Base-by-base conservation (phyloP, 1,140 invertebrate species). In the Drosophila ohnishii region DNA sequence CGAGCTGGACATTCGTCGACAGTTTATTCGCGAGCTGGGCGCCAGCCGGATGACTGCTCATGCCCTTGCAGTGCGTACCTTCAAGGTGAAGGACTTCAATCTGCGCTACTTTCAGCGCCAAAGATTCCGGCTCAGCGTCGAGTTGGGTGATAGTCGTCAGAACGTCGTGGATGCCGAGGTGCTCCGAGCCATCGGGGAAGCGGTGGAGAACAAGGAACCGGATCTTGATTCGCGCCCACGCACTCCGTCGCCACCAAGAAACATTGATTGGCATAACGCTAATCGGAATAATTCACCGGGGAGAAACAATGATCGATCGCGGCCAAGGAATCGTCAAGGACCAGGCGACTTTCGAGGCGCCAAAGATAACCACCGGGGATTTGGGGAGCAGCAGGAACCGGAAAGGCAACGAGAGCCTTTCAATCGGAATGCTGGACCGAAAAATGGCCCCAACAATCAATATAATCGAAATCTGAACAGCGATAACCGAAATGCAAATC, bases 201-300 rank as follows among this genome's bases (percentile, higher is more conserved):
- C 71, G 9, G 14, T 87, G 9, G 60, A 78, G 9, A 19, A 22
- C 4, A 37, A 32, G 9, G 13, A 48, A 11, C 8, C 39, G 11
- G 30, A 37, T 5, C 8, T 10, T 19, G 25, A 22, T 16, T 30
- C 28, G 8, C 65, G 50, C 0, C 75, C 79, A 13, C 42, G 53
- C 3, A 72, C 83, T 3, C 72, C 72, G 8, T 58, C 79, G 25
- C 75, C 83, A 10, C 75, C 83, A 10, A 50, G 63, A 14, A 66
- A 87, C 50, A 83, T 83, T 2, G 63, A 87, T 53, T 87, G 83
- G 83, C 70, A 74, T 58, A 48, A 32, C 5, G 19, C 25, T n/a
- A 51, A 25, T 11, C 40, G 35, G 5, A 28, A 57, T 28, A 30
- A 25, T 19, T 63, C 35, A 9, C 35, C 45, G 3, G 19, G 3